Evolutionary conservation across 2,113 vertebrate species (phyloP), one percentile per base, ranked within the genome.

Genomic region (Lepisosteus oculatus): DNA sequence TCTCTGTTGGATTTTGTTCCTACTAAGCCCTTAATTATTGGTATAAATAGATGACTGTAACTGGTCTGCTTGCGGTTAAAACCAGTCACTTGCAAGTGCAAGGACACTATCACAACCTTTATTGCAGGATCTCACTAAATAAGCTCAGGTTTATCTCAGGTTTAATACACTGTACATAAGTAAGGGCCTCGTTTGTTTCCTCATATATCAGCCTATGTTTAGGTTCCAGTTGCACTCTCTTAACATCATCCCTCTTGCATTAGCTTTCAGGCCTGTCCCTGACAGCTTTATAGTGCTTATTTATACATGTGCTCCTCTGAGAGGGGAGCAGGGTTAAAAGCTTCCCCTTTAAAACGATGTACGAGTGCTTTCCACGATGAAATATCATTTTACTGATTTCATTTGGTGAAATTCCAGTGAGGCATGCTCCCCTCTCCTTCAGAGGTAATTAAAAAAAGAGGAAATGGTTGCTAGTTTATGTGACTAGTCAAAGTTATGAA

Each of bases 401-500:
- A 55, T 63, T 74, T 11, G 4, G 67, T 41, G 65, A 72, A 76
- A 75, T 72, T 73, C 55, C 76, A 74, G 71, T 74, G 70, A 72
- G 70, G 76, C 78, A 67, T 43, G 74, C 66, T 14, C 65, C 66
- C 29, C 13, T 45, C 56, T 8, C 55, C 57, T 73, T 73, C 65
- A 73, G 17, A 62, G 42, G 65, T 62, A 73, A 73, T 73, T 73
- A 68, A 68, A 73, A 67, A 15, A 11, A 15, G n/a, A 8, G 72
- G 65, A 56, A 56, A 43, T 17, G 17, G 63, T 55, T 74, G 67
- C 81, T 80, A 70, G 84, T 84, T 80, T 67, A 76, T 54, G 76
- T 77, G 73, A 45, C 73, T 70, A 72, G 80, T 74, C 76, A 80
- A 65, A 75, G 83, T 83, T 80, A 80, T 77, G 80, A 83, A 84